A percentile compares a stretch with the other conserved stretches of the same genome.
These are phyloP conservation scores for Notechis scutatus DNA, from an alignment of 2,113 vertebrate genomes.

Conservation along the genomic window DNA sequence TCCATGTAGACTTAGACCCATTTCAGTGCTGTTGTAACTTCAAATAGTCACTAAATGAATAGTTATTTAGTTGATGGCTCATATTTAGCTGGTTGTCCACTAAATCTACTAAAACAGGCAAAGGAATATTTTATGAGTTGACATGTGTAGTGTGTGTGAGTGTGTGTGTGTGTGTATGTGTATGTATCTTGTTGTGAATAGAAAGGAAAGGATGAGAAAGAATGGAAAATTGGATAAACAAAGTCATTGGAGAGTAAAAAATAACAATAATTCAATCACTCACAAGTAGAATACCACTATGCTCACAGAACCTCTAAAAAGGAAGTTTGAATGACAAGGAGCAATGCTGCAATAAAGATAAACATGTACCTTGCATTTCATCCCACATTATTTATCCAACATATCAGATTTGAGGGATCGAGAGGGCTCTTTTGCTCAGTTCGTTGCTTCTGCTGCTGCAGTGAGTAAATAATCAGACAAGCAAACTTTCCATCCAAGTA, in stretches of 20 bases:
- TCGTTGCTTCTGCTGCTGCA: slow-evolving; percentile 49
- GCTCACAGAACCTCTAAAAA: not conserved
- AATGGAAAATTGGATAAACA: not conserved
- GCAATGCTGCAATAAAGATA: not conserved
- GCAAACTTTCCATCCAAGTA: not conserved
- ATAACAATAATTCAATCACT: not conserved
- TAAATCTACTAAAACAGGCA: no score
- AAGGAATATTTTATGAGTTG: no score
- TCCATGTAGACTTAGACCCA: no score
- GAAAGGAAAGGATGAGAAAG: not conserved
- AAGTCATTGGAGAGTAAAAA: not conserved
- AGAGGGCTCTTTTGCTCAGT: slow-evolving; percentile 57
- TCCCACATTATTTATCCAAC: not conserved
- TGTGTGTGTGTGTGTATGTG: no score
- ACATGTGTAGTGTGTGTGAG: no score
- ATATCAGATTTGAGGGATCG: not conserved
- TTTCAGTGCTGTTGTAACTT: no score
- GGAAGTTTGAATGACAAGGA: not conserved
- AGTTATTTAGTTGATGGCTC: no score
- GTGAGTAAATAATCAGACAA: not conserved
- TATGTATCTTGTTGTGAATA: not conserved
- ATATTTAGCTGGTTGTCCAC: no score
- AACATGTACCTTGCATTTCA: not conserved
- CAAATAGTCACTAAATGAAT: no score
- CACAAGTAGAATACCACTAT: not conserved